Evolutionary conservation across 2,797 vertebrate genomes (phyloP), one percentile per base, ranked within the genome.

Genomic region (Oophaga sylvatica): DNA sequence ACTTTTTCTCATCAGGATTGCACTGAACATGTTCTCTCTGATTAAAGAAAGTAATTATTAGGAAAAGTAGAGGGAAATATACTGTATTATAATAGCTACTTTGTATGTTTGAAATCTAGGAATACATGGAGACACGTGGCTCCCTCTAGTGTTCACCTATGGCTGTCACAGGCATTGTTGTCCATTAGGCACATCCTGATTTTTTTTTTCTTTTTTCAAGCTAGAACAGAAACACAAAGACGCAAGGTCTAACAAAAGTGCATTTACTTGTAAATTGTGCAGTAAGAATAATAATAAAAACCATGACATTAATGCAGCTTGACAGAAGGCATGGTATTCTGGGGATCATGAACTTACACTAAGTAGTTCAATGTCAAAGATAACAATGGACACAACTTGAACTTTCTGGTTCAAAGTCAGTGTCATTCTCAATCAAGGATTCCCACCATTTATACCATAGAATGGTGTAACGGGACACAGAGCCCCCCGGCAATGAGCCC

Each of bases 71-170:
- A 59, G 29, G 16, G 13, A 12, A 60, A 59, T 59, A 12, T 73
- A 41, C 22, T 73, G 19, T 10, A 20, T 29, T 73, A 16, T 45
- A 20, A 11, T 41, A 5, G 71, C 71, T 73, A 71, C n/a, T 26
- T 8, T 73, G 17, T 35, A 45, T 48, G 35, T 8, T 26, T 73
- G 41, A 20, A 73, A 45, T 22, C 6, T 59, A 31, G 29, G 45
- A 60, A 7, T n/a, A 16, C n/a, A 12, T 84, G 57, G 9, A 85
- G 60, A 56, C 8, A 31, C n/a, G 19, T 29, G 53, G 17, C n/a
- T 12, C 87, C 77, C 57, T 80, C 87, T 88, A 75, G 87, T 88
- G 87, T 19, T 85, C 12, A 7, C 20, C 71, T 29, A 9, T 48
- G 77, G 9, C 12, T 70, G 56, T 80, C 26, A 53, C 87, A 84